Conservation (phyloP, 1,140 invertebrate species). For the Psilanteris sp. region DNA sequence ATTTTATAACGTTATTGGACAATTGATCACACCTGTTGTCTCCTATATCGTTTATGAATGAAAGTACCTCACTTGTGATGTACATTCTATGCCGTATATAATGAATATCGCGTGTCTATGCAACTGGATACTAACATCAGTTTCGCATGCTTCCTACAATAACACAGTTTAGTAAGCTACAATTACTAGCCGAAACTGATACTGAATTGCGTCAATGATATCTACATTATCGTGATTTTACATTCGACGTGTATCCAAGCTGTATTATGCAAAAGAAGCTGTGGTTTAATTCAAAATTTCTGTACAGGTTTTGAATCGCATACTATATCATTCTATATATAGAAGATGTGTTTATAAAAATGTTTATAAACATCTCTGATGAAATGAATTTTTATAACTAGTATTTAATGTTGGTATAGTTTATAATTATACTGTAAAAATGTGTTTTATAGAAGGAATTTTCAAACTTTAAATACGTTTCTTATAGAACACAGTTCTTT, state of each 20-base stretch:
- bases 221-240: slow-evolving; percentile 38
- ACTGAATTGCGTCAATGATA: slow-evolving; percentile 47
- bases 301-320: too few species aligned
- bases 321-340: too few species aligned
- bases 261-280: background rate
- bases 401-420: too few species aligned
- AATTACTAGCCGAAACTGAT: slow-evolving; percentile 53
- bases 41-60: slow-evolving; percentile 51
- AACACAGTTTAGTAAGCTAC: slow-evolving; percentile 33
- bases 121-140: slow-evolving; percentile 59
- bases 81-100: slow-evolving; percentile 39
- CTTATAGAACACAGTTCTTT: too few species aligned
- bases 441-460: too few species aligned
- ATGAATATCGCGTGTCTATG: slow-evolving; percentile 60
- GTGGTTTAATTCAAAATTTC: background rate
- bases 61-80: slow-evolving; percentile 25
- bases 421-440: too few species aligned
- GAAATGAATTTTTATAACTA: too few species aligned
- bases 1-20: slow-evolving; percentile 1
- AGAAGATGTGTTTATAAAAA: too few species aligned
- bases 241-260: background rate
- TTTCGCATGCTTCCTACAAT: slow-evolving; percentile 52
- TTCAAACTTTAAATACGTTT: too few species aligned
- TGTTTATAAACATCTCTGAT: too few species aligned
- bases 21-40: slow-evolving; percentile 47